Evolutionary conservation across 2,888 invertebrate species (phyloP).

Genomic region (Cistogaster globosa): DNA sequence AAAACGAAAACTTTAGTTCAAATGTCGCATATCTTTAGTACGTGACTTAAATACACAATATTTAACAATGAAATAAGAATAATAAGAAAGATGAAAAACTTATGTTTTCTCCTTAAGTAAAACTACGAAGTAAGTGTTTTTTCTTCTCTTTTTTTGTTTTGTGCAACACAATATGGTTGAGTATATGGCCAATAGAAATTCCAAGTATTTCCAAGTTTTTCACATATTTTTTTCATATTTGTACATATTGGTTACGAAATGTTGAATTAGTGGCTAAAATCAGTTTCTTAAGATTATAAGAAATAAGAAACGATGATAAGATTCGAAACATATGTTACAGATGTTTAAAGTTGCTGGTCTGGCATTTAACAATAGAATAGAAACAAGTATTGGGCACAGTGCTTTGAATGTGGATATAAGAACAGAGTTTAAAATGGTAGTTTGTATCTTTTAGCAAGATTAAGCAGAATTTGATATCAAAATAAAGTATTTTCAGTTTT

Average conservation of each 20-base stretch:
- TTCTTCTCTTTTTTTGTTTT: neutral
- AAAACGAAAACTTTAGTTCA: constrained; percentile 63
- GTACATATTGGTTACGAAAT: constrained; percentile 57
- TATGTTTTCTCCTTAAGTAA: constrained; percentile 59
- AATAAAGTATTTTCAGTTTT: no score
- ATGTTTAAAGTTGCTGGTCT: neutral
- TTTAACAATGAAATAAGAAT: constrained; percentile 9
- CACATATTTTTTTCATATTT: constrained; percentile 6
- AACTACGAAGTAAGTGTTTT: constrained; percentile 34
- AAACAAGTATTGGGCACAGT: neutral
- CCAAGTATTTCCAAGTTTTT: constrained; percentile 48
- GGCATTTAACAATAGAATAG: neutral
- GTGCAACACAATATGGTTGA: constrained; percentile 29
- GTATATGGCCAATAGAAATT: constrained; percentile 66
- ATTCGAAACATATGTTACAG: constrained; percentile 59
- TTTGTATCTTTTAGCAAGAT: no score
- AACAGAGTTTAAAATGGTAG: no score
- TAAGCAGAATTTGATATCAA: no score
- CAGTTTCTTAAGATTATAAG: constrained; percentile 30
- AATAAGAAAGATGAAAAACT: constrained; percentile 47
- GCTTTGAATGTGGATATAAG: neutral
- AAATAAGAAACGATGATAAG: constrained; percentile 5
- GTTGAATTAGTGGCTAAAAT: constrained; percentile 68
- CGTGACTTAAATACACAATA: constrained; percentile 68
- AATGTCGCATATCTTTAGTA: constrained; percentile 67